These are phyloP conservation scores for Lerema accius DNA, from an alignment of 1,140 invertebrate species.

Conservation along the genomic window DNA sequence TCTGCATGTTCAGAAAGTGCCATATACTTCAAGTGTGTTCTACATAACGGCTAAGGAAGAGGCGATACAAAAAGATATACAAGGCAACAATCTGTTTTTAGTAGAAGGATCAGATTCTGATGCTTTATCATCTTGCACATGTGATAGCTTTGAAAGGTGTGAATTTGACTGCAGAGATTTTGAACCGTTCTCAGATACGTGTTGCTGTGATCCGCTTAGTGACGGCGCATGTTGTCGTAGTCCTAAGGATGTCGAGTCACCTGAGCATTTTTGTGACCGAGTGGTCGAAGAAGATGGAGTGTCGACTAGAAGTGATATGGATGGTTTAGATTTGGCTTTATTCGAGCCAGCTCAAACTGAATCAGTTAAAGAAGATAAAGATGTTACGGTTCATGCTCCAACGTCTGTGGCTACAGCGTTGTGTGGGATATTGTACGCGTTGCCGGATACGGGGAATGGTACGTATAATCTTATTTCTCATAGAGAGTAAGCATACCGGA, in stretches of 20 bases:
- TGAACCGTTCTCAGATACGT: constrained; percentile 83
- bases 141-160: constrained; percentile 80
- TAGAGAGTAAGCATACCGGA: constrained; percentile 45
- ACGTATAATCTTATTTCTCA: constrained; percentile 50
- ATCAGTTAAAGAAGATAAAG: constrained; percentile 59
- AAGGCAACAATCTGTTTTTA: constrained; percentile 64
- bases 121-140: constrained; percentile 76
- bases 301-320: constrained; percentile 86
- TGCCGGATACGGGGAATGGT: constrained; percentile 61
- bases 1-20: constrained; percentile 76
- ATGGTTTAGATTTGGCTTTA: constrained; percentile 86
- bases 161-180: constrained; percentile 82
- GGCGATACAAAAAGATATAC: constrained; percentile 53
- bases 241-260: constrained; percentile 77
- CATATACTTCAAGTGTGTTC: constrained; percentile 75
- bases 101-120: constrained; percentile 76
- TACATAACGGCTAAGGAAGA: constrained; percentile 72
- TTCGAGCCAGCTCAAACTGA: constrained; percentile 85
- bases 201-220: constrained; percentile 78
- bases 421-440: constrained; percentile 69
- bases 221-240: constrained; percentile 79
- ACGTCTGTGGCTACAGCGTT: constrained; percentile 55
- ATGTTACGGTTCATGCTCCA: constrained; percentile 56
- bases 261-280: constrained; percentile 73
- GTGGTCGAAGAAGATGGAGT: constrained; percentile 71